A percentile compares a stretch with the other conserved stretches of the same genome.
Evolutionary conservation across 2,113 vertebrate genomes (phyloP).

Genomic region (Cephalopterus ornatus): DNA sequence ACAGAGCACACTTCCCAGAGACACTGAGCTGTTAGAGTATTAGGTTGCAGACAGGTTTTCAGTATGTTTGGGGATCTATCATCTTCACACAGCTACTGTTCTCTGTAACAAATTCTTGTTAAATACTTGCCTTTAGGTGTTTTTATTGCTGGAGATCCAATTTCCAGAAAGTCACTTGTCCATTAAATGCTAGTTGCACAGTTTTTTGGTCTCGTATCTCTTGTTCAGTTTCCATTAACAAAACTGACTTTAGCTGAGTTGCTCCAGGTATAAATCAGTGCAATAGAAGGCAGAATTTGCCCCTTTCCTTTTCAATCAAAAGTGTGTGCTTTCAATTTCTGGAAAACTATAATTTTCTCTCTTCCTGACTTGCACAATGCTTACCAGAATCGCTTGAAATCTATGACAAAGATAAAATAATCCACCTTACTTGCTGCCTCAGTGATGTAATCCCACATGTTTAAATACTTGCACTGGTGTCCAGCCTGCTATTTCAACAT

Average conservation of each 20-base stretch:
- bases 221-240: neutral
- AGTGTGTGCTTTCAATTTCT: neutral
- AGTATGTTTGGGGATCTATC: neutral
- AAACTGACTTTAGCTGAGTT: neutral
- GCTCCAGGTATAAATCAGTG: neutral
- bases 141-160: neutral
- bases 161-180: neutral
- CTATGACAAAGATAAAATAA: neutral
- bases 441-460: neutral
- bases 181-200: neutral
- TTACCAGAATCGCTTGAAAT: neutral
- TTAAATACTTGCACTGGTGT: neutral
- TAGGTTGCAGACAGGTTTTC: neutral
- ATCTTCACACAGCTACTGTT: neutral
- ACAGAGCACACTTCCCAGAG: neutral
- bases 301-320: neutral
- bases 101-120: neutral
- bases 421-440: neutral
- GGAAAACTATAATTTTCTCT: neutral
- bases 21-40: neutral
- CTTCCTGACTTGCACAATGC: neutral
- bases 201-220: neutral
- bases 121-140: neutral
- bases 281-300: neutral
- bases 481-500: neutral